Percentiles rank a stretch among this genome's conserved stretches.
Evolutionary conservation across 2,797 vertebrate species (phyloP).

Genomic region (Philypnodon macrostomus): DNA sequence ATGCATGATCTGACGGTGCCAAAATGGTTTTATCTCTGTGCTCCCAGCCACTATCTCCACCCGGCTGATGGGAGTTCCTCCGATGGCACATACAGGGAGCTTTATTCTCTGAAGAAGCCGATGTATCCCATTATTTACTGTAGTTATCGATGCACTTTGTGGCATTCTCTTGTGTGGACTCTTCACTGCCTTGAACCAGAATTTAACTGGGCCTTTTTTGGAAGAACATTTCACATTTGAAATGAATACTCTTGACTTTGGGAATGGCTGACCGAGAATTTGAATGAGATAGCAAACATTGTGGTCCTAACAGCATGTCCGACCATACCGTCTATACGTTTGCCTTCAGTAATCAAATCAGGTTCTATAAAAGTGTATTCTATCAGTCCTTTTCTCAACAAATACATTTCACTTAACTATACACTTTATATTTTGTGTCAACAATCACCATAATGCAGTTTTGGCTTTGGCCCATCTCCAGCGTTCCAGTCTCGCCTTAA

Average conservation of each 20-base stretch:
- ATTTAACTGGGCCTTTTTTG: too few species aligned
- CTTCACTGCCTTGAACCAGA: too few species aligned
- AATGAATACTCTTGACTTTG: too few species aligned
- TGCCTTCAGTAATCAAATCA: too few species aligned
- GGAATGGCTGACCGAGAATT: too few species aligned
- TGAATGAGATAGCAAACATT: too few species aligned
- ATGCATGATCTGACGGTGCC: constrained; percentile 68
- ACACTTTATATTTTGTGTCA: not conserved
- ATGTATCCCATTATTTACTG: constrained; percentile 59
- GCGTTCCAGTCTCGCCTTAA: constrained; percentile 14
- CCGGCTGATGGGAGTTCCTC: constrained; percentile 63
- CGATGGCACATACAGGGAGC: constrained; percentile 34
- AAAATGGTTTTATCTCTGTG: constrained; percentile 74
- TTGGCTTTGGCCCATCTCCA: not conserved
- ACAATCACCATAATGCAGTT: too few species aligned
- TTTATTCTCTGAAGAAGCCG: constrained; percentile 49
- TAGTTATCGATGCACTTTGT: constrained; percentile 48
- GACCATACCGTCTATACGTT: too few species aligned
- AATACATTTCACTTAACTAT: not conserved
- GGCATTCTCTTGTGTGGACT: constrained; percentile 1
- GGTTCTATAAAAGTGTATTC: too few species aligned
- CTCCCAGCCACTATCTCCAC: constrained; percentile 62
- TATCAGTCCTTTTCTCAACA: too few species aligned
- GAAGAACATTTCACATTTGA: too few species aligned
- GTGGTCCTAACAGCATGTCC: too few species aligned